Conservation (phyloP, 2,113 vertebrate species). For the Pelvicachromis taeniatus region DNA sequence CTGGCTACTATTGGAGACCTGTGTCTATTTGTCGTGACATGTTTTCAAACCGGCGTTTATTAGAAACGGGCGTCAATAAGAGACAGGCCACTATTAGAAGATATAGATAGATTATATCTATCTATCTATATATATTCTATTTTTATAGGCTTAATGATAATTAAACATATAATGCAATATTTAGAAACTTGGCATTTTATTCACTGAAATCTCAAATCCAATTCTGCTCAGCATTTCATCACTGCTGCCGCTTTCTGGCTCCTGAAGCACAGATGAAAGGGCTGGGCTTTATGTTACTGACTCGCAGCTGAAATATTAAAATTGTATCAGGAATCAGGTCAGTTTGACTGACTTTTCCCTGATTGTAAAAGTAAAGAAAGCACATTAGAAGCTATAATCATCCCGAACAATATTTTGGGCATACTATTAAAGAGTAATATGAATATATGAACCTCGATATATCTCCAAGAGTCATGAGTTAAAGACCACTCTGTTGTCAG, state of each 20-base stretch:
- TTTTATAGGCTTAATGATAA: background rate
- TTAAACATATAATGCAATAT: background rate
- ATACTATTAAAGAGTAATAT: background rate
- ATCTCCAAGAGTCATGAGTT: background rate
- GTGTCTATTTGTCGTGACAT: no score
- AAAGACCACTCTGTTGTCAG: background rate
- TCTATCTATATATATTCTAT: background rate
- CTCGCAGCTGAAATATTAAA: background rate
- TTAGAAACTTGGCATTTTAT: background rate
- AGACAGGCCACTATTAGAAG: no score
- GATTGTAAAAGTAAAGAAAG: background rate
- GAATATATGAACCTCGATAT: background rate
- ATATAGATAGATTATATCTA: no score
- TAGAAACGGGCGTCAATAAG: no score
- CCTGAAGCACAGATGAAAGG: background rate
- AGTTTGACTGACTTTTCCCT: background rate
- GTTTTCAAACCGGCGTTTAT: no score
- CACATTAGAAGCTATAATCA: background rate
- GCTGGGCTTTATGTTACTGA: background rate
- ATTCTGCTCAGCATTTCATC: background rate
- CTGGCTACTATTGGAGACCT: no score
- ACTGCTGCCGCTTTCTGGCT: background rate
- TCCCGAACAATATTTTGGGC: background rate
- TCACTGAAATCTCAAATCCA: background rate
- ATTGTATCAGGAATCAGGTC: background rate